Base-by-base conservation (phyloP, 30 jellyfish, hydroid and myxozoan genomes). In the Hydractinia symbiolongicarpus region DNA sequence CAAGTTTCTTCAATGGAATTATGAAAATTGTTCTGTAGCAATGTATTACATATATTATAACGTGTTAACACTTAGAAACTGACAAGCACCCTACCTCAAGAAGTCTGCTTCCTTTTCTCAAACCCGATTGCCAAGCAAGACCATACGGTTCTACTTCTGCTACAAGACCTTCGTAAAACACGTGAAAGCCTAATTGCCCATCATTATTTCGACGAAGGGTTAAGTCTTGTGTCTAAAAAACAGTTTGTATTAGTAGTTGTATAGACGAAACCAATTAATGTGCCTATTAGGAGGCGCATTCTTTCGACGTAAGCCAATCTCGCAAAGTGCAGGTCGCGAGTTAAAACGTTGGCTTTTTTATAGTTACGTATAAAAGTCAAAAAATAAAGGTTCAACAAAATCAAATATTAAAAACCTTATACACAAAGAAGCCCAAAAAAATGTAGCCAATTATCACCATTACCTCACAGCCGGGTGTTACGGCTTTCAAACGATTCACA, bases 111-210 rank as follows among this genome's bases (percentile, higher is more conserved):
- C 99, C 99, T 79, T 94, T 94, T 58, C 99, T 62, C 52, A 94
- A 83, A 13, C 99, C 99, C 4, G 99, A 82, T 67, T 94, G 97
- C 99, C 99, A 94, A 5, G 99, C 99, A 90, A 94, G 78, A 15
- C 95, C 99, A 83, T 94, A 94, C 14, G 96, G 96, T 67, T 94
- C 99, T 5, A 94, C 99, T 79, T 94, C 99, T 49, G 99, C 99
- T n/a, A 94, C 96, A 8, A 94, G 94, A 15, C 99, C 99, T 84
- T 94, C 96, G 80, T 94, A 94, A 79, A 82, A 94, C 1, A 94
- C 97, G 82, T 94, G 99, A 77, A 94, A 94, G 5, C 99, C 99
- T 13, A 94, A 93, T 67, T 88, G 96, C 7, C 99, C 99, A 81
- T 72, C 91, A 52, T 54, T 84, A 79, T 84, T 84, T 21, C 99